Evolutionary conservation across 2,797 vertebrate species (phyloP).

Genomic region (Hydrolagus colliei): DNA sequence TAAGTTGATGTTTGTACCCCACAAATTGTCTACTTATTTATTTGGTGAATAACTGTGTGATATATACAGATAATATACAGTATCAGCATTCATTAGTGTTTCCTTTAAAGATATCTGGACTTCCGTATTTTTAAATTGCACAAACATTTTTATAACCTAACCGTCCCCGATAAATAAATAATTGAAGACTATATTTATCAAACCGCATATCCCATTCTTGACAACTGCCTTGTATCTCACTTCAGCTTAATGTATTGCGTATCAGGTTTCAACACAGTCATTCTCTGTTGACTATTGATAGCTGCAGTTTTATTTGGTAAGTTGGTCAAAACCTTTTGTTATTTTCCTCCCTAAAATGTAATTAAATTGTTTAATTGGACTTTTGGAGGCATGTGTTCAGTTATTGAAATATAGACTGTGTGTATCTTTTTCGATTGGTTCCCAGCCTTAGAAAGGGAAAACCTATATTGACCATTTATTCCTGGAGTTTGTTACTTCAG

Average conservation of each 20-base stretch:
- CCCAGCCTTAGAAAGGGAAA: not conserved
- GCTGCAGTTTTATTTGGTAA: not conserved
- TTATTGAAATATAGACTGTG: not conserved
- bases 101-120: too few relatives aligned
- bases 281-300: not conserved
- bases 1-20: too few relatives aligned
- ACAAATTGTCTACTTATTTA: too few relatives aligned
- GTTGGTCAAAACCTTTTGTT: not conserved
- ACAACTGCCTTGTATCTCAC: not conserved
- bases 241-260: not conserved
- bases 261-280: not conserved
- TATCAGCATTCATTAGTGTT: too few relatives aligned
- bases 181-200: not conserved
- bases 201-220: not conserved
- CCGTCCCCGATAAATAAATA: too few relatives aligned
- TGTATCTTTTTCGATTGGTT: not conserved
- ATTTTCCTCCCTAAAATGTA: not conserved
- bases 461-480: not conserved
- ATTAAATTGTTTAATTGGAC: not conserved
- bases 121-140: too few relatives aligned
- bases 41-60: too few relatives aligned
- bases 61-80: too few relatives aligned
- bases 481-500: not conserved
- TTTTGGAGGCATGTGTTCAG: not conserved
- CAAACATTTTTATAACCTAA: too few relatives aligned